Conservation (phyloP, 2,113 vertebrate genomes). For the Arenaria interpres region DNA sequence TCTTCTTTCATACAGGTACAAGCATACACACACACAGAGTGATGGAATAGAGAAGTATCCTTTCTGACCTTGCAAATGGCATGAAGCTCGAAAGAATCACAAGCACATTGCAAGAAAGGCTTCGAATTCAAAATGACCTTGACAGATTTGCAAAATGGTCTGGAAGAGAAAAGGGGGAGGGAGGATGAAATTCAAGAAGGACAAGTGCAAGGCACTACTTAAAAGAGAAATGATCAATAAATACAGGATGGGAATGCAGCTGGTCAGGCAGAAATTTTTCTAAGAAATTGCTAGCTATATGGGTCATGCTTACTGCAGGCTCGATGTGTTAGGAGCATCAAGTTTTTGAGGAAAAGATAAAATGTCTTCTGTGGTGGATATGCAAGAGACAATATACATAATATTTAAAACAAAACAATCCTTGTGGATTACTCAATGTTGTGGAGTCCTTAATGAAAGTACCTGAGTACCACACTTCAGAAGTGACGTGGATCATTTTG, state of each 20-base stretch:
- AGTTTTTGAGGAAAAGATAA: not conserved
- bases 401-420: not conserved
- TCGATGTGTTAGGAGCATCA: not conserved
- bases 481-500: not conserved
- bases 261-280: not conserved
- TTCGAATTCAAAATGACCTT: conserved; percentile 10
- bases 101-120: not conserved
- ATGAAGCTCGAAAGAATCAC: not conserved
- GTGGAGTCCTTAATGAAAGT: not conserved
- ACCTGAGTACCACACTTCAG: not conserved
- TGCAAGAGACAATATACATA: not conserved
- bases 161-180: not conserved
- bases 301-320: not conserved
- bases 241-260: not conserved
- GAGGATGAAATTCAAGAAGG: not conserved
- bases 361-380: not conserved
- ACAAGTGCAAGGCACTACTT: not conserved
- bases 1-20: not conserved
- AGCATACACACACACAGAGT: not conserved
- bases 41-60: not conserved
- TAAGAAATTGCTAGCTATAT: not conserved
- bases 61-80: not conserved
- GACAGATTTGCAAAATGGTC: not conserved
- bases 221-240: conserved; percentile 13
- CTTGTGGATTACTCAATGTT: not conserved